Evolutionary conservation across 2,113 vertebrate genomes (phyloP).

Genomic region (Myiozetetes cayanensis): DNA sequence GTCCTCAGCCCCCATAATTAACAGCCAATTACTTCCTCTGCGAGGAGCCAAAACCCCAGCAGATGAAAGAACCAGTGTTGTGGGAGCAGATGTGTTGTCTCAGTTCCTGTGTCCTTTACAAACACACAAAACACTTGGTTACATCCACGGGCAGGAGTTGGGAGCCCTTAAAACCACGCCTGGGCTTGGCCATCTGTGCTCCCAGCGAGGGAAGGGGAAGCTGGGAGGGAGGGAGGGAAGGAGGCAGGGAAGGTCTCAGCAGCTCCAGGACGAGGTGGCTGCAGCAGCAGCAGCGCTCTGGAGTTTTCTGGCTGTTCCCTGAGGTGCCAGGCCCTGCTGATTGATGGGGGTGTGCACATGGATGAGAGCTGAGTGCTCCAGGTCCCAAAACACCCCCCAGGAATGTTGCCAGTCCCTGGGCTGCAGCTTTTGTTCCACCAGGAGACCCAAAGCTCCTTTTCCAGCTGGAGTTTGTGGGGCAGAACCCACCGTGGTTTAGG

Average conservation of each 20-base stretch:
- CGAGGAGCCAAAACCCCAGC: slow-evolving; percentile 36
- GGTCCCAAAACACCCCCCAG: neutral
- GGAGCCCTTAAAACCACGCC: neutral
- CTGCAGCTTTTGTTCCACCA: neutral
- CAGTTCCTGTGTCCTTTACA: slow-evolving; percentile 41
- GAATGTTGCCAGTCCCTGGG: neutral
- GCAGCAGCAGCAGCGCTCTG: neutral
- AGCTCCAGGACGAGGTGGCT: neutral
- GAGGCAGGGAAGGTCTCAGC: neutral
- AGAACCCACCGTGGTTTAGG: neutral
- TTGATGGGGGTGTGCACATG: neutral
- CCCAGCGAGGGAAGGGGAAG: neutral
- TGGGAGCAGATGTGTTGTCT: slow-evolving; percentile 58
- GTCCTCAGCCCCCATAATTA: slow-evolving; percentile 64
- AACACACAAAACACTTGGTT: neutral
- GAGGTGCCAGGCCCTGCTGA: neutral
- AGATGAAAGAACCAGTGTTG: slow-evolving; percentile 64
- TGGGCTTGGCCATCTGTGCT: slow-evolving; percentile 5
- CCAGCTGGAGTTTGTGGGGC: neutral
- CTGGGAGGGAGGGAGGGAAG: neutral
- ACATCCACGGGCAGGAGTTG: neutral
- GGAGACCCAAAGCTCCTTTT: neutral
- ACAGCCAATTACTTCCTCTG: slow-evolving; percentile 68
- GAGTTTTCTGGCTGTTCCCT: neutral
- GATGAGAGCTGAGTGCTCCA: neutral